Conservation (phyloP, 2,113 vertebrate genomes). For the Pagrus major region DNA sequence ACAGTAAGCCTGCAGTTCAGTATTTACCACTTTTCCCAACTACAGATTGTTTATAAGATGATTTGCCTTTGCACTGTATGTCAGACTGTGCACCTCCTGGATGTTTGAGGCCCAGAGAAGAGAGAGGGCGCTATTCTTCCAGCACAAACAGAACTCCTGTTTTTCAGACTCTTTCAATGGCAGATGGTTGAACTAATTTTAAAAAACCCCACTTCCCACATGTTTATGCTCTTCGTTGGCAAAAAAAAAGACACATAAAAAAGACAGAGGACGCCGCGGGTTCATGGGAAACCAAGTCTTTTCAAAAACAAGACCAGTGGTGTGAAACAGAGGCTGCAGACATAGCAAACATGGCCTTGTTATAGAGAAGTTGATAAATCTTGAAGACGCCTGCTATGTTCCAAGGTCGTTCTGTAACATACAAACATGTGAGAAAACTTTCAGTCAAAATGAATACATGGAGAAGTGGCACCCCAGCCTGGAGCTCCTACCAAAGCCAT, state of each 20-base stretch:
- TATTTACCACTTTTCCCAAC: too few relatives aligned
- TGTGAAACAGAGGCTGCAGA: conserved; percentile 6
- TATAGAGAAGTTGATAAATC: background rate
- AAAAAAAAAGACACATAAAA: conserved; percentile 2
- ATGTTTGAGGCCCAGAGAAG: background rate
- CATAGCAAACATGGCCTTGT: background rate
- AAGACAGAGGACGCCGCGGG: background rate
- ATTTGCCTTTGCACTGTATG: too few relatives aligned
- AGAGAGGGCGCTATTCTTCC: conserved; percentile 1
- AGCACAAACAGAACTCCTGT: background rate
- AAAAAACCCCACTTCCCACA: conserved; percentile 7
- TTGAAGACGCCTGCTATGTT: background rate
- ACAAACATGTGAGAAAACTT: background rate
- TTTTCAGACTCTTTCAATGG: background rate
- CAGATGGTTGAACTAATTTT: conserved; percentile 1
- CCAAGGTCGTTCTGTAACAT: background rate
- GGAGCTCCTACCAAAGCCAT: conserved; percentile 3
- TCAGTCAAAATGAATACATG: conserved; percentile 27
- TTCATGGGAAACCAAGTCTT: background rate
- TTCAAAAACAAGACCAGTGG: background rate
- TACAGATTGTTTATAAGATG: background rate
- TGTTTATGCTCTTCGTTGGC: background rate
- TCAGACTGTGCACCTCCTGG: background rate
- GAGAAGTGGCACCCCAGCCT: conserved; percentile 28
- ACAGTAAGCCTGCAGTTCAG: background rate